Percentiles rank a stretch among this genome's conserved stretches.
These are phyloP conservation scores for Oscheius sp. DNA, from an alignment of 2,888 invertebrate species.

Conservation along the genomic window DNA sequence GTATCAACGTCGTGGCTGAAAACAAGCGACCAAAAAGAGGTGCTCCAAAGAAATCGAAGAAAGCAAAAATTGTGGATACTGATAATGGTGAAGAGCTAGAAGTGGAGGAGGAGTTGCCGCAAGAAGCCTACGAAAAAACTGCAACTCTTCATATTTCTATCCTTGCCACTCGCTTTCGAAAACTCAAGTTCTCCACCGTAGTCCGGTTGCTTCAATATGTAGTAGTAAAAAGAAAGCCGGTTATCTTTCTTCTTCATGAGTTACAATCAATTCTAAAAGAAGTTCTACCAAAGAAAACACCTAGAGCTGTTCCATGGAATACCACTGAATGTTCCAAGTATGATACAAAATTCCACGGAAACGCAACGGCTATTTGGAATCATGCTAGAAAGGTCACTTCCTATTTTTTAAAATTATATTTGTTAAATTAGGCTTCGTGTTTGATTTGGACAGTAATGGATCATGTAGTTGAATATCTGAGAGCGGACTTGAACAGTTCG, in stretches of 20 bases:
- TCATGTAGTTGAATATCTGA: not conserved
- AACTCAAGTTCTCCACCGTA: constrained; percentile 20
- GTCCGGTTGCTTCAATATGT: constrained; percentile 14
- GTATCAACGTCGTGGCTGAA: no score
- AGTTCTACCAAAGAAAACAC: not conserved
- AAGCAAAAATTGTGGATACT: not conserved
- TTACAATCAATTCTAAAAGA: not conserved
- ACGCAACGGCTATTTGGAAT: constrained; percentile 12
- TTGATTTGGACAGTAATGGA: constrained; percentile 3
- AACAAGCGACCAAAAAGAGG: not conserved
- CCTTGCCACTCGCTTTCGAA: constrained; percentile 14
- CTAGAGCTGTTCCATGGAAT: constrained; percentile 1
- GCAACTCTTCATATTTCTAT: no score
- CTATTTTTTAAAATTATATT: not conserved
- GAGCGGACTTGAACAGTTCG: constrained; percentile 11
- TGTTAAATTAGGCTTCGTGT: not conserved
- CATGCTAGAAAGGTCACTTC: not conserved
- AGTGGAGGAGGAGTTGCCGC: no score
- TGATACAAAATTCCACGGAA: constrained; percentile 14
- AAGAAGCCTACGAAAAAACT: no score
- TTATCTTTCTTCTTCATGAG: constrained; percentile 13
- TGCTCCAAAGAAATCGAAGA: not conserved
- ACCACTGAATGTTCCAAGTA: not conserved
- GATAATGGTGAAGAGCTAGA: no score
- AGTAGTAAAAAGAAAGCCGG: not conserved